Conservation (phyloP, 2,888 invertebrate species). For the Acleris literana region DNA sequence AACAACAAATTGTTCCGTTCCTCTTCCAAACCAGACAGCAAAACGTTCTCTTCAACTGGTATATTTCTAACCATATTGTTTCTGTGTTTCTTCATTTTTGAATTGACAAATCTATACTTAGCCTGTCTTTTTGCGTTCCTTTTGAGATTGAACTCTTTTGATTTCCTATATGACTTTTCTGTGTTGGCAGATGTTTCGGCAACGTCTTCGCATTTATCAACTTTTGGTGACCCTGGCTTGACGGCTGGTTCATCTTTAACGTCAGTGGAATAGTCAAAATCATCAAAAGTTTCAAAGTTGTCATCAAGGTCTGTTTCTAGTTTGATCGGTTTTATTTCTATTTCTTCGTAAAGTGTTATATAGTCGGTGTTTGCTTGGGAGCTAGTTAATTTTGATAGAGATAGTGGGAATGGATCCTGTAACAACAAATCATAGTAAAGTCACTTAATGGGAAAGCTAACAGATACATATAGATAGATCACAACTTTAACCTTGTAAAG, state of each 20-base stretch:
- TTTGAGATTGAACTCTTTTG: conserved; percentile 9
- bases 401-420: conserved; percentile 12
- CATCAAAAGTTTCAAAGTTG: conserved; percentile 12
- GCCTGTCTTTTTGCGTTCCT: conserved; percentile 16
- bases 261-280: neutral
- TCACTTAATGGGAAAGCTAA: no score
- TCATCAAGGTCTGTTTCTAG: conserved; percentile 7
- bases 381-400: conserved; percentile 11
- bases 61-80: conserved; percentile 4
- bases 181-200: neutral
- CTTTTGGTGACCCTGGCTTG: neutral
- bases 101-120: conserved; percentile 29
- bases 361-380: neutral
- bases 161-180: neutral
- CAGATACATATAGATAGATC: no score
- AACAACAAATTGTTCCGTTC: conserved; percentile 2
- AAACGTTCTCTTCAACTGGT: neutral
- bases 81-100: conserved; percentile 20
- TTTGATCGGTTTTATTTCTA: conserved; percentile 21
- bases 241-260: conserved; percentile 8
- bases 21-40: conserved; percentile 1
- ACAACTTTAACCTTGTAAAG: no score
- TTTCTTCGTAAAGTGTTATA: conserved; percentile 13
- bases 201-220: neutral
- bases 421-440: neutral